Base-by-base conservation (phyloP, 2,113 vertebrate genomes). In the Brachirus orientalis region DNA sequence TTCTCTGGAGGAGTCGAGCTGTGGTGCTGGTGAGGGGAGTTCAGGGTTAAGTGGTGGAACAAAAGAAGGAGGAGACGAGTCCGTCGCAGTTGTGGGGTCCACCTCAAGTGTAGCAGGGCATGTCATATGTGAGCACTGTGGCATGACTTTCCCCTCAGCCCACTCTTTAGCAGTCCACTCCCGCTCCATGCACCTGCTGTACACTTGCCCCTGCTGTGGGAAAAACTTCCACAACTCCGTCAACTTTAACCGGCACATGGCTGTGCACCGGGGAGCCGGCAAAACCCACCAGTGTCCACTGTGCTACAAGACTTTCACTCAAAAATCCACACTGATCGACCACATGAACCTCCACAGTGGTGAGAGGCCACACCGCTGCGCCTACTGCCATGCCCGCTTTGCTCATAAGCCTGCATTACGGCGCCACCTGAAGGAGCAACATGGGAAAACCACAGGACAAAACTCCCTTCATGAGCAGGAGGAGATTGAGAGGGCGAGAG, bases 311-410 rank as follows among this genome's bases (percentile, higher is more conserved):
- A 95, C 94, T 53, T 98, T 98, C 90, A 98, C 96, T 0, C 96
- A 98, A 76, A 97, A 97, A 50, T 96, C 96, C 64, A 96, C 96
- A 0, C 94, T 98, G 35, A 95, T 95, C 40, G 96, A 97, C 85
- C 96, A 98, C 93, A 94, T 98, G 92, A 98, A 98, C 91, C 95
- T 98, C 45, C 96, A 98, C 89, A 97, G 95, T 0, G 96, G 96
- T 0, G 93, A 95, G 47, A 81, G 95, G 18, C 96, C 96, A 0
- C 96, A 98, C 56, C 93, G 93, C 47, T 98, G 96, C 72, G 94
- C 94, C 8, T 97, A 97, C 90, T 98, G 96, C 66, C 93, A 96
- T 10, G 95, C 96, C 10, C 94, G 96, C 78, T 98, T 98, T 10
- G 96, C 96, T 14, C 96, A 98, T 92, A 98, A 98, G 72, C 96